Conservation (phyloP, 1,140 invertebrate species). For the Carposina sasakii region DNA sequence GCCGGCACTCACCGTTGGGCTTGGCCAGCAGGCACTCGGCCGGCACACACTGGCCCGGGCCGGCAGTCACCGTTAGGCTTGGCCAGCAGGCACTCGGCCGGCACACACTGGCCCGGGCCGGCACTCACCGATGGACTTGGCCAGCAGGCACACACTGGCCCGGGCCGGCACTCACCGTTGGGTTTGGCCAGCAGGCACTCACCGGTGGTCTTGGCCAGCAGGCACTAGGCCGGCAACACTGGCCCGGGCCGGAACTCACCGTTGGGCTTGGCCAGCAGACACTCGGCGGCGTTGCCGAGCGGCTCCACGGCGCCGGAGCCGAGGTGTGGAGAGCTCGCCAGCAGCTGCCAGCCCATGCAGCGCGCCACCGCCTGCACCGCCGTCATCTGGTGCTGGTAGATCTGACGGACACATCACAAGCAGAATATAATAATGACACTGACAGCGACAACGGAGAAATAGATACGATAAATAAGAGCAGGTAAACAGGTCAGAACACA, state of each 20-base stretch:
- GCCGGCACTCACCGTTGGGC: too few relatives aligned
- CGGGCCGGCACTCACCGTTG: too few relatives aligned
- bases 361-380: constrained; percentile 91
- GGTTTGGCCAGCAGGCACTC: too few relatives aligned
- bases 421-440: background rate
- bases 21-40: background rate
- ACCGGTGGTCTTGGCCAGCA: too few relatives aligned
- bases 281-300: constrained; percentile 90
- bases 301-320: constrained; percentile 92
- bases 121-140: too few relatives aligned
- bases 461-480: too few relatives aligned
- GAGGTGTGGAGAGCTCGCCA: constrained; percentile 89
- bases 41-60: background rate
- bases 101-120: too few relatives aligned
- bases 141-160: background rate
- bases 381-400: constrained; percentile 93
- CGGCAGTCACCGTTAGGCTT: constrained; percentile 84
- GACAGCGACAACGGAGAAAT: background rate
- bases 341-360: constrained; percentile 94
- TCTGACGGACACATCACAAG: constrained; percentile 53
- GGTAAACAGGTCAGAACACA: too few relatives aligned
- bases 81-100: constrained; percentile 85
- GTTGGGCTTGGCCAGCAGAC: constrained; percentile 89
- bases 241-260: constrained; percentile 70
- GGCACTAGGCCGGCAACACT: background rate